phyloP scores from a whole-genome alignment of 2,113 vertebrate species.

The Ammodramus savannarum region DNA sequence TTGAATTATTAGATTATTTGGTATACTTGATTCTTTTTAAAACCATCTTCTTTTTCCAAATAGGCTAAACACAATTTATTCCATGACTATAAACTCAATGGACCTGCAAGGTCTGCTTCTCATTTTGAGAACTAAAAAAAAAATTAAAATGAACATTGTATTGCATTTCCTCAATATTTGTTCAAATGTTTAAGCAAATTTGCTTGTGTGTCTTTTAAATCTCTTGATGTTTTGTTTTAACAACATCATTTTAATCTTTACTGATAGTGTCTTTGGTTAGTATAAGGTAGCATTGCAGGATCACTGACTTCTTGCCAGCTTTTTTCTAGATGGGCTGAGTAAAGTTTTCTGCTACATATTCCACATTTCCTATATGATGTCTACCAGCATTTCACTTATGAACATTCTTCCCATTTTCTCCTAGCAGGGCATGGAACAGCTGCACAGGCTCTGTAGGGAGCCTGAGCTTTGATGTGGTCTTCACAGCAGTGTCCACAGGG shows the following conservation, averaged over 20 bases:
- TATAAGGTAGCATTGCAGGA: not conserved
- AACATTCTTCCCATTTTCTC: not conserved
- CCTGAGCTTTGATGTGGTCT: not conserved
- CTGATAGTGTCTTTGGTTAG: not conserved
- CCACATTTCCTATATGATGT: too few relatives aligned
- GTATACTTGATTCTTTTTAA: not conserved
- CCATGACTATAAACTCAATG: not conserved
- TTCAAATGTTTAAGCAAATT: not conserved
- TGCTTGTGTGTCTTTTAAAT: not conserved
- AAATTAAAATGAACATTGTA: fast-evolving
- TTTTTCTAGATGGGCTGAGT: not conserved
- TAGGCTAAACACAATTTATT: not conserved
- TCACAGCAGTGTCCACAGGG: not conserved
- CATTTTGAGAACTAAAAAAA: not conserved
- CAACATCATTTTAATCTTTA: not conserved
- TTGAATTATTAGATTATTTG: not conserved
- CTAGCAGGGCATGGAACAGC: not conserved
- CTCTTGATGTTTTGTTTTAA: not conserved
- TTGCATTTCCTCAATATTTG: not conserved
- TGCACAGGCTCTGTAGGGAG: not conserved
- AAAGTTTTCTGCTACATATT: not conserved
- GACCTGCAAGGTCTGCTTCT: not conserved
- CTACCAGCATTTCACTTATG: not conserved
- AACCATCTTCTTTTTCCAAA: not conserved
- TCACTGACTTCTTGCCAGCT: not conserved